These are phyloP conservation scores for Drosophila equinoxialis DNA, from an alignment of 1,140 invertebrate species.

Conservation along the genomic window DNA sequence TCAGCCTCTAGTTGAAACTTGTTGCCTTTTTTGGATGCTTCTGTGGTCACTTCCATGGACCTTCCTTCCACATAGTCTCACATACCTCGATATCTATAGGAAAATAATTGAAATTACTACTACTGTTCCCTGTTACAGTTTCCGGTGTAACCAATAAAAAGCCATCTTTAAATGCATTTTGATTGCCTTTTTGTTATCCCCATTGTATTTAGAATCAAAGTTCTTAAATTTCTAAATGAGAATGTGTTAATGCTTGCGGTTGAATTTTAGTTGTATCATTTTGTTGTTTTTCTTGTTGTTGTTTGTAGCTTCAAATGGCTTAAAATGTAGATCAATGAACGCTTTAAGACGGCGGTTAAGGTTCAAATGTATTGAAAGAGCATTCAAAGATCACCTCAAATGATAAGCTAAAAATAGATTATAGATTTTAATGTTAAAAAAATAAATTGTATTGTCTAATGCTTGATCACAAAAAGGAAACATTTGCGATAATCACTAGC, in stretches of 20 bases:
- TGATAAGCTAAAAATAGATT: not conserved
- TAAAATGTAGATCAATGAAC: slow-evolving; percentile 52
- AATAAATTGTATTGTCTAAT: not conserved
- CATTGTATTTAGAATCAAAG: slow-evolving; percentile 28
- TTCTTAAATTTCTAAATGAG: slow-evolving; percentile 53
- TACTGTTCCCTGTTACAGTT: slow-evolving; percentile 66
- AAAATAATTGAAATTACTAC: slow-evolving; percentile 69
- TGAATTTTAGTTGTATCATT: slow-evolving; percentile 14
- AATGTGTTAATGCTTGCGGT: slow-evolving; percentile 62
- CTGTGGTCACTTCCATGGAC: slow-evolving; percentile 43
- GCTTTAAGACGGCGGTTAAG: slow-evolving; percentile 28
- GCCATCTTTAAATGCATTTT: slow-evolving; percentile 30
- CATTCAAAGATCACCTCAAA: not conserved
- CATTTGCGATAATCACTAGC: no score
- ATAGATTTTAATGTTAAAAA: not conserved
- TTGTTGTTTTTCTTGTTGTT: slow-evolving; percentile 7
- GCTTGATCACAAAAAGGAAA: no score
- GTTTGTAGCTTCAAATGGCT: slow-evolving; percentile 1
- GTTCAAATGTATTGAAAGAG: slow-evolving; percentile 17
- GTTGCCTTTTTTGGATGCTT: slow-evolving; percentile 19
- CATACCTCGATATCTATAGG: slow-evolving; percentile 30
- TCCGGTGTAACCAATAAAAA: slow-evolving; percentile 61
- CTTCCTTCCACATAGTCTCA: slow-evolving; percentile 28
- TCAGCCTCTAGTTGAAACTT: slow-evolving; percentile 2
- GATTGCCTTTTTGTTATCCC: slow-evolving; percentile 34